Conservation (phyloP, 2,113 vertebrate species). For the Turdus rufiventris region DNA sequence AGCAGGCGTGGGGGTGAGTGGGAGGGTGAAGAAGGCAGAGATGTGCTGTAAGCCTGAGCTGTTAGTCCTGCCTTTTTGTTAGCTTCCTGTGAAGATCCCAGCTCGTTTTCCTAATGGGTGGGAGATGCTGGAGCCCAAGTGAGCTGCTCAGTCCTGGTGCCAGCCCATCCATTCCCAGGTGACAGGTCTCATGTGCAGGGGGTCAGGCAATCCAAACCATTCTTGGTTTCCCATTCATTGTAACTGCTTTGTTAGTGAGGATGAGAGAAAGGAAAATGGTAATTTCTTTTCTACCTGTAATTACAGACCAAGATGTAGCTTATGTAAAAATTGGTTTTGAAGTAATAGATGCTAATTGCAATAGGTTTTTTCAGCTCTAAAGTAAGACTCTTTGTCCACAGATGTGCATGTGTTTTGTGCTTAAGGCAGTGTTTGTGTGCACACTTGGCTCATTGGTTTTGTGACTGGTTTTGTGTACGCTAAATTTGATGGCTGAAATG, state of each 20-base stretch:
- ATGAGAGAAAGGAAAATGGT: not conserved
- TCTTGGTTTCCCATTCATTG: not conserved
- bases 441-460: not conserved
- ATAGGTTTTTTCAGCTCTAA: not conserved
- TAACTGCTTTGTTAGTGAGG: not conserved
- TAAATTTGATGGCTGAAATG: not conserved
- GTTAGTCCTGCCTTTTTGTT: not conserved
- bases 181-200: fast-evolving
- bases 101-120: not conserved
- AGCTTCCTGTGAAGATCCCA: not conserved
- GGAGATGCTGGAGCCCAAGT: not conserved
- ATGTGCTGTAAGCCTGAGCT: not conserved
- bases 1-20: not conserved
- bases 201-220: not conserved
- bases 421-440: not conserved
- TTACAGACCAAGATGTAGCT: not conserved
- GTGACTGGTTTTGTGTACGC: not conserved
- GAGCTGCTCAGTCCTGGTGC: not conserved
- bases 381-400: not conserved
- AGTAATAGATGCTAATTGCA: not conserved
- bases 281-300: not conserved
- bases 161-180: fast-evolving
- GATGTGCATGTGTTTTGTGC: not conserved
- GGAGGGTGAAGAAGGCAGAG: not conserved
- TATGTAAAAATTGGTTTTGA: not conserved